Base-by-base conservation (phyloP, 2,113 vertebrate species). In the Octodon degus region DNA sequence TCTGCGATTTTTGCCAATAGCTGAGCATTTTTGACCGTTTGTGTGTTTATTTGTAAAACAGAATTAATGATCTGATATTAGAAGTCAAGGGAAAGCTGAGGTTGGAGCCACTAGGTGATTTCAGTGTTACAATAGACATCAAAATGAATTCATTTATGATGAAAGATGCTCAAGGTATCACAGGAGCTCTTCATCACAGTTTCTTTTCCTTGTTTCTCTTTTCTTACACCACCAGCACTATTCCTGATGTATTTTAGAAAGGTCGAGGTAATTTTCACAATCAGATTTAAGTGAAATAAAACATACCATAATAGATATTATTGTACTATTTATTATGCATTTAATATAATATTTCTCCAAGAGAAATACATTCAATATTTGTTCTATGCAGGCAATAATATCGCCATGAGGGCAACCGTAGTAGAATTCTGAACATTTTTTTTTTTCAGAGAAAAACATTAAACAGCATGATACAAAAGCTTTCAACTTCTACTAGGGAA, bases 261-360 rank as follows among this genome's bases (percentile, higher is more conserved):
- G 16, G 30, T 20, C 40, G 74, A 77, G 22, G n/a, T 50, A 72
- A 62, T 58, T 40, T 91, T 65, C 50, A 68, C 76, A 90, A 83
- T 72, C 37, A 68, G 60, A 90, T 40, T 55, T 85, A 95, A 82
- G 19, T 74, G 24, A 94, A 80, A 79, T 77, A 14, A 30, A 91
- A 43, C 9, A 86, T 88, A 76, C 22, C 30, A 37, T 43, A 62
- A 19, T 67, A 10, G 27, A 30, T 85, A 68, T 68, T 74, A 53
- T 60, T 86, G 60, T 68, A 58, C 25, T 65, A n/a, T 13, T 63
- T 83, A 40, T 60, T 94, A 24, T 5, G 22, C 53, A 68, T 88
- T 95, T 77, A 91, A 92, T 25, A 96, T 86, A 90, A n/a, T 65
- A 63, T 79, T 94, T 94, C 91, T 81, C 81, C 32, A 43, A 94